A percentile compares a stretch with the other conserved stretches of the same genome.
phyloP scores from a whole-genome alignment of 2,797 vertebrate species.

The Cyclura pinguis region DNA sequence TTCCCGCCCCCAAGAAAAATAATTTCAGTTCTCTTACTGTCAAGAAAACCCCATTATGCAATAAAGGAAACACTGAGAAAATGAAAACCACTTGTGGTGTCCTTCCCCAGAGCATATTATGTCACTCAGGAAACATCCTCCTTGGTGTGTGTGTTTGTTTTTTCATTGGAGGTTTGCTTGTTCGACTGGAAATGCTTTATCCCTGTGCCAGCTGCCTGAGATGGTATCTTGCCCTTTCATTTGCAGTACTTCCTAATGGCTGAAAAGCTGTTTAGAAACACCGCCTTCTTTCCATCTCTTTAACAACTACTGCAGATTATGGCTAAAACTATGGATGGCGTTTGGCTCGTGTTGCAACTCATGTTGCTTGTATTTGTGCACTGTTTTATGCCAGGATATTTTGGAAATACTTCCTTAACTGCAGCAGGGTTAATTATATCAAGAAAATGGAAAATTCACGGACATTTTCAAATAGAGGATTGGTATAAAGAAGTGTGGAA shows the following conservation, averaged over 20 bases:
- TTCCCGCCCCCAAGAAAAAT: neutral
- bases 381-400: slow-evolving; percentile 15
- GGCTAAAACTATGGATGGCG: slow-evolving; percentile 58
- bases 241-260: slow-evolving; percentile 11
- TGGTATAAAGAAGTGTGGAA: no score
- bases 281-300: neutral
- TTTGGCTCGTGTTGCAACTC: slow-evolving; percentile 33
- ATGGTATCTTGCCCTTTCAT: slow-evolving; percentile 31
- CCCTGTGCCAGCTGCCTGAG: slow-evolving; percentile 26
- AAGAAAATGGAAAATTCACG: no score
- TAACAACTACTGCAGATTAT: slow-evolving; percentile 14
- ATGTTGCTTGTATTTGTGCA: neutral
- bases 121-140: slow-evolving; percentile 40
- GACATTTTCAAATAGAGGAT: no score
- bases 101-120: slow-evolving; percentile 48
- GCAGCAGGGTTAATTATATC: no score
- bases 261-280: slow-evolving; percentile 42
- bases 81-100: slow-evolving; percentile 48
- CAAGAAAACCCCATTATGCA: neutral
- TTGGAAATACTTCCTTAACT: neutral
- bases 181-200: slow-evolving; percentile 56
- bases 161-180: slow-evolving; percentile 41
- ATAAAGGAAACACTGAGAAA: slow-evolving; percentile 44
- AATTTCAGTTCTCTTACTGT: slow-evolving; percentile 20
- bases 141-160: slow-evolving; percentile 11